Evolutionary conservation across 2,888 invertebrate species (phyloP), one percentile per base, ranked within the genome.

Genomic region (Uloborus plumipes): DNA sequence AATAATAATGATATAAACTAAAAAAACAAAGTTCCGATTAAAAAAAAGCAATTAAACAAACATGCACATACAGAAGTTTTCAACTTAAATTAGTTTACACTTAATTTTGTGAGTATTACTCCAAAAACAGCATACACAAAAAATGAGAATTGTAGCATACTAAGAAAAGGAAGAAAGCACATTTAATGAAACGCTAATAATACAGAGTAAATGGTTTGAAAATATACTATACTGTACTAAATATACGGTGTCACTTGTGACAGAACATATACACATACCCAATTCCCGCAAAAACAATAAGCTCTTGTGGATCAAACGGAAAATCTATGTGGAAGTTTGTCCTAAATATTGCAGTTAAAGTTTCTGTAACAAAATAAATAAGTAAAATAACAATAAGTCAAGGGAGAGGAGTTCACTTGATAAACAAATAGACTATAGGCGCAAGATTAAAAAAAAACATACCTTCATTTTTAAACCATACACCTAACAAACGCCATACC

Each of bases 221-320:
- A 58, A 4, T 11, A 20, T 58, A 20, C 0, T 22, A 1, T 7
- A 20, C 9, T 22, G 11, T 9, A 22, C 7, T 6, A 11, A 50
- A 66, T 14, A 16, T 66, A n/a, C 58, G 62, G 39, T 6, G 1
- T 39, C 9, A 1, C 39, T 39, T 39, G 39, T 2, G 39, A 39
- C 9, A 39, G 39, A 39, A 39, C 39, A 39, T 39, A 39, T 39
- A 39, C 47, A 85, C 91, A 91, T 89, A 96, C 95, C 97, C 99
- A 84, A 99, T 94, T 22, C 97, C 88, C 0, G 96, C 95, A 89
- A 97, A 99, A 0, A 96, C 95, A 73, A 98, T 93, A 22, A 99
- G 91, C 90, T 99, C 99, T 89, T 97, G 95, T 0, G 98, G 96
- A 90, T 98, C 98, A 90, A 98, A 99, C 1, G 99, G 98, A 89